A percentile compares a stretch with the other conserved stretches of the same genome.
phyloP scores from a whole-genome alignment of 2,113 vertebrate genomes.

The Anoplopoma fimbria region DNA sequence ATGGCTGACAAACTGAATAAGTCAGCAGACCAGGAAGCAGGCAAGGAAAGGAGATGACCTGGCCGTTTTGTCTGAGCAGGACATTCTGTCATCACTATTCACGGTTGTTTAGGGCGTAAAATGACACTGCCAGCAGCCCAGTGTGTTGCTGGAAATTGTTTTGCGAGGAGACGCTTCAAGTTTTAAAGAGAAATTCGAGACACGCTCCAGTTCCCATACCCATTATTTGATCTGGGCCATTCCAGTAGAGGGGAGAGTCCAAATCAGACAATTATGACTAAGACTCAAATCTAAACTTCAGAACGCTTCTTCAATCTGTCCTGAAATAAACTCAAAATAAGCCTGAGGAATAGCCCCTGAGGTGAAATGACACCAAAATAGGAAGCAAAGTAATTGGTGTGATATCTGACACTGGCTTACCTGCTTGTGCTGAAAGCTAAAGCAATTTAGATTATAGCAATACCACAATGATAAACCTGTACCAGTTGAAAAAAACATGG shows the following conservation, averaged over 20 bases:
- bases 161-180: conserved; percentile 5
- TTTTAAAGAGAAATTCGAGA: conserved; percentile 35
- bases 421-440: conserved; percentile 5
- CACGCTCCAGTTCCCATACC: background rate
- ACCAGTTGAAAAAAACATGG: background rate
- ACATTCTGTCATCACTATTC: conserved; percentile 64
- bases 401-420: conserved; percentile 24
- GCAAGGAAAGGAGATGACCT: conserved; percentile 61
- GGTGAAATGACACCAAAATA: conserved; percentile 8
- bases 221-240: conserved; percentile 9
- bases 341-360: background rate
- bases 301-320: conserved; percentile 3
- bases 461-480: background rate
- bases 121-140: conserved; percentile 6
- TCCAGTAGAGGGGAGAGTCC: background rate
- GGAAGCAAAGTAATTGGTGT: background rate
- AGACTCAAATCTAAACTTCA: conserved; percentile 15
- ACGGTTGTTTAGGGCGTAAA: conserved; percentile 41
- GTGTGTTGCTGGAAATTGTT: conserved; percentile 18
- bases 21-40: conserved; percentile 64
- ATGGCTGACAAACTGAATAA: conserved; percentile 74
- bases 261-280: conserved; percentile 29
- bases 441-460: conserved; percentile 12
- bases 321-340: conserved; percentile 16
- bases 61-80: conserved; percentile 57